Evolutionary conservation across 2,797 vertebrate species (phyloP).

Genomic region (Xyrichtys novacula): DNA sequence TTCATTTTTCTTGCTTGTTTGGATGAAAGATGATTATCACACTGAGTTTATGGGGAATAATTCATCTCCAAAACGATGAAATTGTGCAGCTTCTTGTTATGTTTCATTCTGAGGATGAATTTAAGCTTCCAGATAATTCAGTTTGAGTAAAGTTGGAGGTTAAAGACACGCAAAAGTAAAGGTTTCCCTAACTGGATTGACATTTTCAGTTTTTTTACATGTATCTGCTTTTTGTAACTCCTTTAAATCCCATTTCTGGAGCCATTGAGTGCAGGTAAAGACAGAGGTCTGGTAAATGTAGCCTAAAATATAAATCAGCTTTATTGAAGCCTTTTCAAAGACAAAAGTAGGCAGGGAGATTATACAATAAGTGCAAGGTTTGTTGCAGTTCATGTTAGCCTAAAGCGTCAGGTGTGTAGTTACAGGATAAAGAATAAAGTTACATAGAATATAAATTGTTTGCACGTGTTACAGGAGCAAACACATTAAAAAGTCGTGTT

Average conservation of each 20-base stretch:
- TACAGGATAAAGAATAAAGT: constrained; percentile 72
- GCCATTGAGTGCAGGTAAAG: constrained; percentile 3
- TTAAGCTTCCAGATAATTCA: no score
- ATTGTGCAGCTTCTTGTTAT: no score
- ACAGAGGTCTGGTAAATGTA: constrained; percentile 49
- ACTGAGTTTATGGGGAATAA: no score
- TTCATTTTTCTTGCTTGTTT: no score
- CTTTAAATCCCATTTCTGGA: neutral
- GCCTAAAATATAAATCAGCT: constrained; percentile 82
- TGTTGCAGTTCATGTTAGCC: constrained; percentile 75
- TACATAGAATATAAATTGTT: constrained; percentile 77
- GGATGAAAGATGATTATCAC: no score
- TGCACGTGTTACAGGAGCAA: constrained; percentile 78
- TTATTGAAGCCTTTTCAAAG: constrained; percentile 84
- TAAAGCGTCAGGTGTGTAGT: constrained; percentile 77
- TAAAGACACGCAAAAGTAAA: no score
- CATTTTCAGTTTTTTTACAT: no score
- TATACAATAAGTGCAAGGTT: constrained; percentile 85
- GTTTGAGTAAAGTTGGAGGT: no score
- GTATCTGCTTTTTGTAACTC: neutral
- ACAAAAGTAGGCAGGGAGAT: constrained; percentile 66
- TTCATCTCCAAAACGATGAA: no score
- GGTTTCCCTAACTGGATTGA: no score
- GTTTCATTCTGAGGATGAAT: no score
- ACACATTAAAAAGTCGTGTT: constrained; percentile 68